Conservation (phyloP, 2,113 vertebrate species). For the Tetraodon nigroviridis region DNA sequence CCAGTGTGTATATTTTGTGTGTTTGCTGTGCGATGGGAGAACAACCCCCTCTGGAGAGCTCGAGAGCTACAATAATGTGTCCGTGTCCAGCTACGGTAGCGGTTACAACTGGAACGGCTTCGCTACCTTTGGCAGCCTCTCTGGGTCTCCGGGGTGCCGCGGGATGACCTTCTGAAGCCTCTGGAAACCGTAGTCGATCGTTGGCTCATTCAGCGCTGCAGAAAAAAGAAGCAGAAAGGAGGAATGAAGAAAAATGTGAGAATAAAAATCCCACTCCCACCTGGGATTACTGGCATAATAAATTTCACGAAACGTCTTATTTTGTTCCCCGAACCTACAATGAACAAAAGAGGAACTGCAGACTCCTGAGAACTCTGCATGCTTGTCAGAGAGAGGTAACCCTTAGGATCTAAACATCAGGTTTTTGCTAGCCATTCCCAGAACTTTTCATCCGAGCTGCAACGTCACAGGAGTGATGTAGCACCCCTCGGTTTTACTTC, state of each 20-base stretch:
- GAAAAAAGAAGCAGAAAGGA: conserved; percentile 16
- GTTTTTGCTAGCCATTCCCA: no score
- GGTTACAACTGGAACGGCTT: background rate
- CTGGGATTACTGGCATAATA: no score
- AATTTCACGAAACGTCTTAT: no score
- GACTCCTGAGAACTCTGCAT: no score
- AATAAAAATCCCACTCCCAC: background rate
- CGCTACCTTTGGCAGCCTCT: conserved; percentile 90
- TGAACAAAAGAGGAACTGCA: no score
- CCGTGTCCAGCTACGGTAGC: conserved; percentile 6
- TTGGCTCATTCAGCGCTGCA: conserved; percentile 93
- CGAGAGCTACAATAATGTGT: background rate
- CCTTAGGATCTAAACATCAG: no score
- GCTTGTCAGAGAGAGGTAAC: no score
- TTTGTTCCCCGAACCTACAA: no score
- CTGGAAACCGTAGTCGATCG: conserved; percentile 97
- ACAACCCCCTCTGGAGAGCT: conserved; percentile 6
- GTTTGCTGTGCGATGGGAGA: conserved; percentile 69
- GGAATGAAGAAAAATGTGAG: conserved; percentile 4
- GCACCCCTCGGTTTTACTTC: no score
- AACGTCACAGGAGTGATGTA: no score
- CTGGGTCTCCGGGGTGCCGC: conserved; percentile 91
- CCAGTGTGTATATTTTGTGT: conserved; percentile 1
- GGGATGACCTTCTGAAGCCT: conserved; percentile 96
- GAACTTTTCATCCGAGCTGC: no score